Percentiles rank a stretch among this genome's conserved stretches.
Evolutionary conservation across 2,113 vertebrate species (phyloP).

Genomic region (Eptesicus fuscus): DNA sequence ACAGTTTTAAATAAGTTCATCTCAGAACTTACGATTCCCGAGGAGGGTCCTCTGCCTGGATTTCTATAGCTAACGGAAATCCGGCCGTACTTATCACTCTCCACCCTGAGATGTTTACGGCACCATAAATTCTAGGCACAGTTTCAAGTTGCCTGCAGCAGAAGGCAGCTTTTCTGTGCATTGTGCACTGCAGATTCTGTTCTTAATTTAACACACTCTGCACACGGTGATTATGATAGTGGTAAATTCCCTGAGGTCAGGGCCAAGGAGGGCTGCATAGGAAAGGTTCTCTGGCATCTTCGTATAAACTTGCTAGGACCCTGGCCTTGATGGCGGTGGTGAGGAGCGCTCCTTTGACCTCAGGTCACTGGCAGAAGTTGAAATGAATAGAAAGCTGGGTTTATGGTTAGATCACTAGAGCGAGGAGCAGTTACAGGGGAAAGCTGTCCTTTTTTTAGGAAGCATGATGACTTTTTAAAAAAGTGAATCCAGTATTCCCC

Average conservation of each 20-base stretch:
- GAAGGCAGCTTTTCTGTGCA: constrained; percentile 72
- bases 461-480: constrained; percentile 50
- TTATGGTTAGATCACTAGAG: constrained; percentile 79
- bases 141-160: constrained; percentile 68
- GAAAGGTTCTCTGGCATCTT: constrained; percentile 76
- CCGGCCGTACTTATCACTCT: constrained; percentile 54
- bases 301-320: constrained; percentile 74
- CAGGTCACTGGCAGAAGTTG: constrained; percentile 73
- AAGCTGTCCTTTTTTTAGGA: constrained; percentile 30
- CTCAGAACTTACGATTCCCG: constrained; percentile 30
- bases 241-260: constrained; percentile 76
- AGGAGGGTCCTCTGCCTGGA: constrained; percentile 33
- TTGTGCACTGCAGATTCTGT: constrained; percentile 74
- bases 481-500: not conserved
- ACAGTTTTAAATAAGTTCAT: not conserved
- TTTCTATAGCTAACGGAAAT: constrained; percentile 69
- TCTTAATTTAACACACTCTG: constrained; percentile 81
- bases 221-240: constrained; percentile 77
- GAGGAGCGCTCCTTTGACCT: constrained; percentile 73
- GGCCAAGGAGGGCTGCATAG: constrained; percentile 67
- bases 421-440: constrained; percentile 67
- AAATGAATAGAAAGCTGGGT: constrained; percentile 79
- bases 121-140: constrained; percentile 64
- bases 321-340: constrained; percentile 62
- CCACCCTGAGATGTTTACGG: constrained; percentile 60